Evolutionary conservation across 2,113 vertebrate species (phyloP), one percentile per base, ranked within the genome.

Genomic region (Sylvietta virens): DNA sequence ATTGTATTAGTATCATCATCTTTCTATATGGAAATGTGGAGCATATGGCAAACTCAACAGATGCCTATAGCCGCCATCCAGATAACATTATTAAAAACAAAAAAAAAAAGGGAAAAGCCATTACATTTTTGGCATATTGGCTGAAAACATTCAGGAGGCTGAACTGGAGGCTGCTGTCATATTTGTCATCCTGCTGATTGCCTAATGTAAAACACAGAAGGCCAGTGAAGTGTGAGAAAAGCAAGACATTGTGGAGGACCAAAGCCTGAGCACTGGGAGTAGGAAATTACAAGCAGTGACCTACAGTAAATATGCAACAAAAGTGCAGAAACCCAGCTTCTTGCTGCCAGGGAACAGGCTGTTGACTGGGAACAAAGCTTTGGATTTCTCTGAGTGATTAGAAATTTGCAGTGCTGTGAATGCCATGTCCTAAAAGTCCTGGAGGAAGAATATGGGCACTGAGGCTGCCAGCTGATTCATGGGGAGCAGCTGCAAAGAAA

Each of bases 161-260:
- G 90, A 94, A 72, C 76, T 94, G 79, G 54, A 94, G 80, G 33
- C 76, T 88, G 74, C 56, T 80, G 69, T 66, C 11, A 0, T 24
- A 67, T 96, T 76, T 96, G 81, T 91, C 96, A 95, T 88, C 37
- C 62, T 97, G 57, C 40, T 85, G 58, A 96, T 93, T 95, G 80
- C 53, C 58, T 97, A 56, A 85, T 77, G 66, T 86, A 87, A 80
- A 88, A 96, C 58, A 73, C 28, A 92, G 69, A 72, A 95, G 53
- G 30, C 24, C 30, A 61, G 57, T 9, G 24, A 81, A 89, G 67
- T 82, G 35, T 81, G 67, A 88, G 86, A 96, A 96, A 95, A 79
- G 37, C 4, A 4, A 92, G 85, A 57, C 47, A 45, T 30, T n/a
- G 26, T 71, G 51, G 67, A 85, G 17, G 71, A 77, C 73, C 30